Evolutionary conservation across 2,113 vertebrate species (phyloP).

Genomic region (Copsychus sechellarum): DNA sequence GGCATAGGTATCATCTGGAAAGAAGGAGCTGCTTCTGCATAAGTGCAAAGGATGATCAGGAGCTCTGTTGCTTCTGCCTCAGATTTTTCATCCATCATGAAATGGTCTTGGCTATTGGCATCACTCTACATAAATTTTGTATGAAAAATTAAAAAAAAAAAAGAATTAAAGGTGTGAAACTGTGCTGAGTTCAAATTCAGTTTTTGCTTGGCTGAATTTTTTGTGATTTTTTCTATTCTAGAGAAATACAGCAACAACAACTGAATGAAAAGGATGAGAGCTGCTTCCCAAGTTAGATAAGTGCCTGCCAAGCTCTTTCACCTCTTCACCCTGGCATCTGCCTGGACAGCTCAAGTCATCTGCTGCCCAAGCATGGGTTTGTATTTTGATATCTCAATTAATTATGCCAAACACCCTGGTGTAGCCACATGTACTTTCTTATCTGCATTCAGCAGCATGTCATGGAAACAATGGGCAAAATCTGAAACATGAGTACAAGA

Average conservation of each 20-base stretch:
- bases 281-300: neutral
- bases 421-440: neutral
- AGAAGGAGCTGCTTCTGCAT: neutral
- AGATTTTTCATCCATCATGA: neutral
- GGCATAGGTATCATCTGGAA: neutral
- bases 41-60: neutral
- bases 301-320: neutral
- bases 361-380: neutral
- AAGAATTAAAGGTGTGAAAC: neutral
- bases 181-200: neutral
- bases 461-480: constrained; percentile 1
- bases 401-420: neutral
- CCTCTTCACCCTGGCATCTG: neutral
- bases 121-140: neutral
- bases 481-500: neutral
- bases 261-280: neutral
- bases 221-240: neutral
- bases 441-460: neutral
- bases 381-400: constrained; percentile 27
- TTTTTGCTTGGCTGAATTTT: neutral
- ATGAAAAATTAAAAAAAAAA: neutral
- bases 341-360: neutral
- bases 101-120: neutral
- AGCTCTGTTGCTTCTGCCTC: neutral
- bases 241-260: neutral